Evolutionary conservation across 2,888 invertebrate genomes (phyloP), one percentile per base, ranked within the genome.

Genomic region (Dynastes maya): DNA sequence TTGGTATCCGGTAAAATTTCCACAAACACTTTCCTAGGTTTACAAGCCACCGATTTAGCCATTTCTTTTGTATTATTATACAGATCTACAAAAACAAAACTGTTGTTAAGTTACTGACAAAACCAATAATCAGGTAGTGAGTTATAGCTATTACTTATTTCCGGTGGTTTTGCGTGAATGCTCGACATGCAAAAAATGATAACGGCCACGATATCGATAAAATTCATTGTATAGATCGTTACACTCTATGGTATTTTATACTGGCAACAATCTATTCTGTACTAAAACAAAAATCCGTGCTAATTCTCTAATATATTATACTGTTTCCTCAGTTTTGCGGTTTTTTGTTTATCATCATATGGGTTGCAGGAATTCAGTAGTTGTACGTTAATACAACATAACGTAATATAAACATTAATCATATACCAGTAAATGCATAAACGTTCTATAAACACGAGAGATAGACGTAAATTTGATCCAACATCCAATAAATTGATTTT

Each of bases 301-400:
- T 61, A 74, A 45, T 61, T 40, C 55, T 61, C 45, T 74, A 74
- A 74, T 74, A 61, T 74, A 74, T 45, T 61, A 74, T 61, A 72
- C 40, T 61, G 72, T 55, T 74, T 74, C 72, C 72, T 61, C 51
- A 32, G 68, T 67, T 74, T 74, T 74, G 72, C 72, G 72, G 72
- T 74, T 74, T 37, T 65, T 74, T 74, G 61, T 74, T 74, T 74
- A 74, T 74, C 72, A 45, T 72, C 55, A 29, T 16, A 68, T 22
- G 27, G 68, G 29, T 74, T 45, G 61, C 72, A 13, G 45, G 72
- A 74, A 74, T 45, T 27, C 45, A 74, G 45, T 45, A 45, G 45
- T 45, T 45, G 45, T 45, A 45, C 37, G 22, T 45, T 74, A 74
- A 49, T 61, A 61, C 13, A n/a, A 4, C 13, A 11, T 74, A 68